These are phyloP conservation scores for Tachuris rubrigastra DNA, from an alignment of 2,113 vertebrate genomes.

Conservation along the genomic window DNA sequence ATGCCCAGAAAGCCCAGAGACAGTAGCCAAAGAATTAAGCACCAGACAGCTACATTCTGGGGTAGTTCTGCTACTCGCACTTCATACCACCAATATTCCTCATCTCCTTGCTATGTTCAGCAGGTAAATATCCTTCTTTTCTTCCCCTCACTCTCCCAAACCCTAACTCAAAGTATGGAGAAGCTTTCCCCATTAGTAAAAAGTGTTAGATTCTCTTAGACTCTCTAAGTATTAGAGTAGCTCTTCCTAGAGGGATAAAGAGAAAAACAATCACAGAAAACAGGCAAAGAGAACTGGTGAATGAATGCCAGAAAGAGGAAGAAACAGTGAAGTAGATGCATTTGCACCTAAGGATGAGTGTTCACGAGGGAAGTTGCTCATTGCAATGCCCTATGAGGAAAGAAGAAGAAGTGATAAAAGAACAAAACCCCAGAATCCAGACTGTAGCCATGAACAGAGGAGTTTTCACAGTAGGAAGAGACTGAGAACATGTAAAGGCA, in stretches of 20 bases:
- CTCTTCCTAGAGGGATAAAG: neutral
- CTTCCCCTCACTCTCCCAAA: neutral
- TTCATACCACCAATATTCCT: neutral
- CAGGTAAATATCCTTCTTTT: neutral
- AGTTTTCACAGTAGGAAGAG: neutral
- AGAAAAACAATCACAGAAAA: neutral
- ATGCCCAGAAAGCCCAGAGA: neutral
- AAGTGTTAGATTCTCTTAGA: neutral
- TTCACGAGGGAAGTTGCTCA: fast-evolving
- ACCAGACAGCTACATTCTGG: neutral
- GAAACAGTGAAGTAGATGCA: neutral
- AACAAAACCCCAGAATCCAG: neutral
- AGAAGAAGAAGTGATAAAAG: neutral
- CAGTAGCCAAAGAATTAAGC: neutral
- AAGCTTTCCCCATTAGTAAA: neutral
- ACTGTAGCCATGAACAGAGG: neutral
- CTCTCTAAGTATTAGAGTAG: neutral
- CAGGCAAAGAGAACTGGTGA: neutral
- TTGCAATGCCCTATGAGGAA: neutral
- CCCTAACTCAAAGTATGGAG: neutral
- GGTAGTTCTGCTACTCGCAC: neutral
- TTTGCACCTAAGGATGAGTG: neutral
- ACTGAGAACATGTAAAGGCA: neutral
- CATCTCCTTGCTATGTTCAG: neutral
- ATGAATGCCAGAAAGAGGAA: neutral